A percentile compares a stretch with the other conserved stretches of the same genome.
These are phyloP conservation scores for Parnassius orleans DNA, from an alignment of 2,888 invertebrate genomes.

Conservation along the genomic window DNA sequence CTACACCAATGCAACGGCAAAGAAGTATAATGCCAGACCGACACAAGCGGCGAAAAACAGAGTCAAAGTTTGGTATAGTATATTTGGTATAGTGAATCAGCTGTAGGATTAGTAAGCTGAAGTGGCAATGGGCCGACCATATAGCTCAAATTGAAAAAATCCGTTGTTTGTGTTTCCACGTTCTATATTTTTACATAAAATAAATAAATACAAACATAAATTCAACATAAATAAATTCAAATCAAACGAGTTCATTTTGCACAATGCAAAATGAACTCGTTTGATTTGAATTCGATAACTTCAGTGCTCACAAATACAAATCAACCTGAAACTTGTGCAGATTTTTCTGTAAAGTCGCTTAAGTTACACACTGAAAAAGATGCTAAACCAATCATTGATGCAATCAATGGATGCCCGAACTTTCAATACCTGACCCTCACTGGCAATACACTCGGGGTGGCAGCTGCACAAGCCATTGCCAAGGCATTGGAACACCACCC, in stretches of 20 bases:
- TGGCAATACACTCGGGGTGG: slow-evolving; percentile 96
- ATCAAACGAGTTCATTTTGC: no score
- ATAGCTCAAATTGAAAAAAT: slow-evolving; percentile 46
- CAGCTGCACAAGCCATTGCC: slow-evolving; percentile 92
- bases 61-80: no score
- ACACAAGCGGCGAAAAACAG: no score
- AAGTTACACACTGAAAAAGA: slow-evolving; percentile 89
- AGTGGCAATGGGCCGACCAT: no score
- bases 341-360: slow-evolving; percentile 89
- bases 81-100: no score
- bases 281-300: slow-evolving; percentile 80
- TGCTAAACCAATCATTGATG: slow-evolving; percentile 87
- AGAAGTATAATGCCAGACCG: no score
- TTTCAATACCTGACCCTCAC: slow-evolving; percentile 89
- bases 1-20: no score
- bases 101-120: no score
- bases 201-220: slow-evolving; percentile 31
- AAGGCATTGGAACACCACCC: slow-evolving; percentile 89
- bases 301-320: slow-evolving; percentile 68
- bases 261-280: no score
- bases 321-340: slow-evolving; percentile 82
- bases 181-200: slow-evolving; percentile 38
- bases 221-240: no score
- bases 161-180: slow-evolving; percentile 49
- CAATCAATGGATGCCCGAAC: slow-evolving; percentile 85